Base-by-base conservation (phyloP, 2,888 invertebrate species). In the Trichogramma dendrolimi region DNA sequence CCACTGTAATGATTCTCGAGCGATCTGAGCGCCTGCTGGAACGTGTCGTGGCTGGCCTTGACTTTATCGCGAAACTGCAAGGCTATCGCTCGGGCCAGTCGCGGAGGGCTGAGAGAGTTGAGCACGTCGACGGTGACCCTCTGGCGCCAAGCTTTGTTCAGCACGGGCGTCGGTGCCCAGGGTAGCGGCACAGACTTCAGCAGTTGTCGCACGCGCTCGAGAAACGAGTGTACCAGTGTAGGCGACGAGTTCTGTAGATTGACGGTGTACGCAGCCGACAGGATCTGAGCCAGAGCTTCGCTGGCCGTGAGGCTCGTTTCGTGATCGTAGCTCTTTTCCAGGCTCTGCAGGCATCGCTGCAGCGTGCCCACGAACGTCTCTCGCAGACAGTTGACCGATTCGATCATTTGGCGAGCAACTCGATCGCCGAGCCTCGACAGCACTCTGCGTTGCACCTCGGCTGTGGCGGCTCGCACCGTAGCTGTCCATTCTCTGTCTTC, bases 361-460 rank as follows among this genome's bases (percentile, higher is more conserved):
- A 94, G 77, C 0, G 92, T 93, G 3, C 93, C 93, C 46, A 92
- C 87, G 72, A 91, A 93, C 2, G 88, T 88, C 67, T 93, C 92
- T 68, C 89, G 86, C 48, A 94, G 82, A 73, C 91, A 90, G 71
- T 91, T 88, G 2, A 94, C 87, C 10, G 92, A 92, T 63, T 86
- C 85, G 43, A 90, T 88, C 57, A 94, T 82, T 73, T 91, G 88
- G 60, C 85, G 82, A 48, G 92, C 92, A 40, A 94, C 89, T 64
- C 87, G 87, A 64, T 86, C 86, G 71, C 92, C 91, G 59, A 94
- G 80, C 67, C 85, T 84, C 2, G 85, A 82, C 2, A 94, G 81
- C 47, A 94, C 90, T 46, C 90, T 81, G 69, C 90, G 87, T 74
- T 92, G 91, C 46, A 91, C 88, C 76, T 90, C 89, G 14, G 86